phyloP scores from a whole-genome alignment of 2,888 invertebrate species.

The Masnerella sp. region DNA sequence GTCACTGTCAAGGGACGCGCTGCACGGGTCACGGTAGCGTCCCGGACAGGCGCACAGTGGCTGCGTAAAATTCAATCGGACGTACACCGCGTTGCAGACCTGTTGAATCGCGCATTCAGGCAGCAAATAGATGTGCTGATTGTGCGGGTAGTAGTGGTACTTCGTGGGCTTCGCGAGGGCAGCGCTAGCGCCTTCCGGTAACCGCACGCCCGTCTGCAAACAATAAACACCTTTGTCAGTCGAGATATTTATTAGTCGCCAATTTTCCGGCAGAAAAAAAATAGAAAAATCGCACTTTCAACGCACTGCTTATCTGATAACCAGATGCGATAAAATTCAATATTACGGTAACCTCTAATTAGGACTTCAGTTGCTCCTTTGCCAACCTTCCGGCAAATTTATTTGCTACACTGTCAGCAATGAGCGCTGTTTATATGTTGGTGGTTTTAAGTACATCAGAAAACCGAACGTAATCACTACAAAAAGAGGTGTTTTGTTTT shows the following conservation, averaged over 20 bases:
- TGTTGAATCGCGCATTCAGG: constrained; percentile 97
- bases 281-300: no score
- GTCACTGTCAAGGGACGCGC: constrained; percentile 92
- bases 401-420: no score
- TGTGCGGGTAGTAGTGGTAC: constrained; percentile 96
- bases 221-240: constrained; percentile 59
- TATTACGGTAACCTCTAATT: constrained; percentile 26
- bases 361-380: constrained; percentile 9
- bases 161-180: constrained; percentile 90
- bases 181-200: constrained; percentile 79
- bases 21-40: constrained; percentile 93
- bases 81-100: constrained; percentile 96
- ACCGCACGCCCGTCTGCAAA: constrained; percentile 76
- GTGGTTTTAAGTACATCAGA: no score
- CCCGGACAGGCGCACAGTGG: constrained; percentile 95
- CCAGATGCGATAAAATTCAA: constrained; percentile 26
- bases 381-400: no score
- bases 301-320: constrained; percentile 46
- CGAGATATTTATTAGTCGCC: constrained; percentile 42
- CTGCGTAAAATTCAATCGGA: constrained; percentile 93
- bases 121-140: constrained; percentile 93
- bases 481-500: no score
- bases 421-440: no score
- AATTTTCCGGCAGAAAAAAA: constrained; percentile 26
- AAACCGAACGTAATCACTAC: no score